phyloP scores from a whole-genome alignment of 2,888 invertebrate genomes.

The Sepioteuthis lessoniana region DNA sequence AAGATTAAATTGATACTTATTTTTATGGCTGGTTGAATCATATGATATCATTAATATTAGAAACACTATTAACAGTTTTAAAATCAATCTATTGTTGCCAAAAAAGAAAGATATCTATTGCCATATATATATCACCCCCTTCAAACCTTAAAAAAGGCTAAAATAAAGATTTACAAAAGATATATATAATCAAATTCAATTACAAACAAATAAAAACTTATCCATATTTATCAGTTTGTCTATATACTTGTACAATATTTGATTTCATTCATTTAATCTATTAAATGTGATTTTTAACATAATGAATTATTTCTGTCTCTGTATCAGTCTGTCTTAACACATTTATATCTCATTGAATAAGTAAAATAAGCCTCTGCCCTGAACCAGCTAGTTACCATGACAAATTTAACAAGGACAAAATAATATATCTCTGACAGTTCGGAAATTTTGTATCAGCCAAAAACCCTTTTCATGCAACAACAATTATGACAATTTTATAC shows the following conservation, averaged over 20 bases:
- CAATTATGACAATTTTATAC: not conserved
- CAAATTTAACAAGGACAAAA: not conserved
- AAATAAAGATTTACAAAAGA: too few relatives aligned
- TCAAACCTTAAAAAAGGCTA: too few relatives aligned
- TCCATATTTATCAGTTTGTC: not conserved
- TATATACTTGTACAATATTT: too few relatives aligned
- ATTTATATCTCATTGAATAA: not conserved
- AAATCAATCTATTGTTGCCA: too few relatives aligned
- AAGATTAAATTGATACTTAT: too few relatives aligned
- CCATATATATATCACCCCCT: too few relatives aligned
- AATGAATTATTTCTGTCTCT: not conserved
- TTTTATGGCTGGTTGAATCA: too few relatives aligned
- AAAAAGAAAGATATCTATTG: too few relatives aligned
- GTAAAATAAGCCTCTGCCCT: not conserved
- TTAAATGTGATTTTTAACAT: not conserved
- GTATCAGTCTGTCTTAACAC: not conserved
- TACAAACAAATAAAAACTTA: not conserved
- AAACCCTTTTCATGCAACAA: not conserved
- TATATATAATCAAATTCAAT: not conserved
- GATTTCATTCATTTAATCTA: not conserved
- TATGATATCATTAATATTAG: too few relatives aligned
- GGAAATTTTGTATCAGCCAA: not conserved
- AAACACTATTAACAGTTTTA: too few relatives aligned
- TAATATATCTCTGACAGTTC: not conserved
- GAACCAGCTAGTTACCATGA: not conserved